Evolutionary conservation across 1,140 invertebrate genomes (phyloP), one percentile per base, ranked within the genome.

Genomic region (Orussus abietinus): DNA sequence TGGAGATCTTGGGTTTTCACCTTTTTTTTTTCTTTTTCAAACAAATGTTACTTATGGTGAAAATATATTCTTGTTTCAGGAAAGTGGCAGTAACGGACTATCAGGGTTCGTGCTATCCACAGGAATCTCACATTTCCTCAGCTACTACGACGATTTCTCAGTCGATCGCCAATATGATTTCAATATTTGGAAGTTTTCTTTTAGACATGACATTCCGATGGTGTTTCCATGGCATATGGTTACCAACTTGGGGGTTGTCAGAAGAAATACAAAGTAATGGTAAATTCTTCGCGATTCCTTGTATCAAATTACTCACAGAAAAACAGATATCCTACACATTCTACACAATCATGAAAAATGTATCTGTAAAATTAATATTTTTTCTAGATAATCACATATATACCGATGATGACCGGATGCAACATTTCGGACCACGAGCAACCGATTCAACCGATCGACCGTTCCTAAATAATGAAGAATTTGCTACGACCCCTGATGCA

Each of bases 11-110:
- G n/a, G n/a, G n/a, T n/a, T n/a, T n/a, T n/a, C n/a, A n/a, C n/a
- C n/a, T n/a, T n/a, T n/a, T n/a, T n/a, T n/a, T n/a, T n/a, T n/a
- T n/a, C n/a, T n/a, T n/a, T n/a, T 10, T 12, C 20, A 18, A 43
- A 9, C 20, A 10, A 9, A 34, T 21, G 14, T 11, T 14, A 35
- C 5, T 4, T 10, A 2, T 11, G 20, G 5, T 18, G n/a, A 20
- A 14, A 15, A 25, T 10, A n/a, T 38, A 5, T 26, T 17, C 22
- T 42, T 37, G 42, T 63, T 55, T 38, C 38, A 68, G 84, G 53
- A 87, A 88, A 69, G 81, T 93, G 1, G 80, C 83, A 1, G 81
- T 93, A 0, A 86, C 86, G 49, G 90, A 96, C 62, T 91, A 93
- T 68, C 92, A 95, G 68, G 91, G 88, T 0, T 77, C 86, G 5